Evolutionary conservation across 1,140 invertebrate species (phyloP).

Genomic region (Micrasema longulum): DNA sequence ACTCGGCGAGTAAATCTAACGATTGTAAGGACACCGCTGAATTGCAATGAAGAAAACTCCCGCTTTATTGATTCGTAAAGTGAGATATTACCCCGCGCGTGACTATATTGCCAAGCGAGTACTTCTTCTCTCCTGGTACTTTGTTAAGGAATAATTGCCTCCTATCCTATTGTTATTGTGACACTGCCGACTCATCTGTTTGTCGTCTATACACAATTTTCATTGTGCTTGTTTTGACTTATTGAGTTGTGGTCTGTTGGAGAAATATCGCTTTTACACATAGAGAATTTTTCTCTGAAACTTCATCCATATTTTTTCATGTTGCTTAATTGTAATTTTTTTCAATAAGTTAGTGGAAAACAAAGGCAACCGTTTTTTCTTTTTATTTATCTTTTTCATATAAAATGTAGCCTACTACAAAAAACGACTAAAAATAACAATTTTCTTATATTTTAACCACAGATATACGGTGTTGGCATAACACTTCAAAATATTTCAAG

Average conservation of each 20-base stretch:
- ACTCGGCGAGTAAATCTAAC: conserved; percentile 48
- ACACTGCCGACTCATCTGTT: conserved; percentile 15
- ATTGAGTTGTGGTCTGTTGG: conserved; percentile 1
- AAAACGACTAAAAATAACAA: not conserved
- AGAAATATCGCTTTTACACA: too few species aligned
- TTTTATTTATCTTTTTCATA: not conserved
- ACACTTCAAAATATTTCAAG: not conserved
- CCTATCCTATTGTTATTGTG: conserved; percentile 17
- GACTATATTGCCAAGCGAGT: conserved; percentile 8
- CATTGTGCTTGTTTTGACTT: conserved; percentile 6
- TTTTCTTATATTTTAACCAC: not conserved
- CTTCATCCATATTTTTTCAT: not conserved
- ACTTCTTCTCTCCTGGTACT: conserved; percentile 19
- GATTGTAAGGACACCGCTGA: conserved; percentile 51
- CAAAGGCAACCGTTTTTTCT: not conserved
- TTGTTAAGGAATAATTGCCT: conserved; percentile 33
- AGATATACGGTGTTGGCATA: not conserved
- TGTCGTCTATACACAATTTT: not conserved
- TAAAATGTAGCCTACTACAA: not conserved
- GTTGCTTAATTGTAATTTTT: not conserved
- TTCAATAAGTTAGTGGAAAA: not conserved
- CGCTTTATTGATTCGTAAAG: conserved; percentile 46
- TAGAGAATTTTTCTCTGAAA: not conserved
- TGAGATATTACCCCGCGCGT: conserved; percentile 40
- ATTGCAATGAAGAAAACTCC: conserved; percentile 49